Evolutionary conservation across 2,797 vertebrate species (phyloP), one percentile per base, ranked within the genome.

Genomic region (Arctocebus calabarensis): DNA sequence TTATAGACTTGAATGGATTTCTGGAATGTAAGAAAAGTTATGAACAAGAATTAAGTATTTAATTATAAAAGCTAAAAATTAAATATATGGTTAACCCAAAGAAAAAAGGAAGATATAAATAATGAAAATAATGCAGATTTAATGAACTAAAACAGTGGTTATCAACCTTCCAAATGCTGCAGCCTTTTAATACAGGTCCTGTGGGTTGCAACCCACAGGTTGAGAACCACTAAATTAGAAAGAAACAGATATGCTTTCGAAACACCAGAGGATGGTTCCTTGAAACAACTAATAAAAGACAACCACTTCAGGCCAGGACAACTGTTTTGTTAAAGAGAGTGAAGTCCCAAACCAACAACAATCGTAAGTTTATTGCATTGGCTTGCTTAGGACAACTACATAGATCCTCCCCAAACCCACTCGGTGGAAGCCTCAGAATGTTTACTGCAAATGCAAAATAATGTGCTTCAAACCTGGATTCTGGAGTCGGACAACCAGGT

Each of bases 51-150:
- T 64, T 27, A 45, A 59, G 17, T 37, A 88, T 45, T 77, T 11
- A 20, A 29, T 29, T 94, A 23, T 45, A n/a, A 92, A 64, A 2
- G 0, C 9, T 88, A 43, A 66, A 70, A 75, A 64, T 9, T 27
- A 37, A 43, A 37, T 25, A 59, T n/a, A 40, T 8, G 16, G 13
- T 10, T 45, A 92, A 8, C 17, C 3, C 7, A 75, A 66, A 48
- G 48, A 55, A 81, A 74, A 7, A 75, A 78, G 48, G 45, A 93
- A 82, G 37, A 91, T 64, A 82, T 27, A 40, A 73, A 59, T 34
- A 61, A 16, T 14, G 57, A 86, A 78, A 75, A 37, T 16, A 62
- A 27, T 25, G 14, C 14, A 57, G 23, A 48, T 61, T 57, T 83
- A 74, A 79, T 79, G 12, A 84, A 59, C 77, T 88, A 64, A 34